Base-by-base conservation (phyloP, 2,888 invertebrate genomes). In the Meliscaeva auricollis region DNA sequence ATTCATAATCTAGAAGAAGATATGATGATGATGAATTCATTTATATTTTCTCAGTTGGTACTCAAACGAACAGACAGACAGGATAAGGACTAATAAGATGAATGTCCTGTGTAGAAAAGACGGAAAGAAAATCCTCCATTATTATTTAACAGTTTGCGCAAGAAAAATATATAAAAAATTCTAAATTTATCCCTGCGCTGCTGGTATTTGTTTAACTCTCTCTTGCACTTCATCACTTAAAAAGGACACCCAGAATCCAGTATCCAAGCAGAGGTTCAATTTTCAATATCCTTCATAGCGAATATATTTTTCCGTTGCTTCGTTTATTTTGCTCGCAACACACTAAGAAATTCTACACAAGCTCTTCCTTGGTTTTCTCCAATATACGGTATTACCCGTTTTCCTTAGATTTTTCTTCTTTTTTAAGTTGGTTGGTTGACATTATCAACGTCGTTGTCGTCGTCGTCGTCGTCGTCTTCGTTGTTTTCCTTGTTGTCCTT, bases 401-500 rank as follows among this genome's bases (percentile, higher is more conserved):
- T 60, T 64, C 15, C 48, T 76, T 44, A 20, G 17, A 6, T 32
- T 41, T 56, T 50, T 35, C 7, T 17, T 1, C 35, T 20, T 32
- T 60, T 8, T 1, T 9, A 15, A n/a, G 4, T 32, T 30, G 46
- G 30, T 46, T 13, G 15, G 26, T 22, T 58, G 69, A 74, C 62
- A 82, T 62, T 46, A 46, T 64, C 50, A 73, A 48, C 26, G 58
- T 76, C 20, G 13, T 48, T 15, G 3, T 46, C 13, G 5, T 48
- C 32, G 2, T 66, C 3, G 35, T 66, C 22, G 30, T 66, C n/a
- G n/a, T n/a, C n/a, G 5, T 48, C 32, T 6, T 66, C 3, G 35
- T 66, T 38, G 30, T 66, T 35, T 30, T 66, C 4, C 64, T 74
- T 64, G 44, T 54, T 74, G 74, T 83, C 69, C 83, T 78, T 69